A percentile compares a stretch with the other conserved stretches of the same genome.
phyloP scores from a whole-genome alignment of 2,113 vertebrate genomes.

The Lycocorax pyrrhopterus region DNA sequence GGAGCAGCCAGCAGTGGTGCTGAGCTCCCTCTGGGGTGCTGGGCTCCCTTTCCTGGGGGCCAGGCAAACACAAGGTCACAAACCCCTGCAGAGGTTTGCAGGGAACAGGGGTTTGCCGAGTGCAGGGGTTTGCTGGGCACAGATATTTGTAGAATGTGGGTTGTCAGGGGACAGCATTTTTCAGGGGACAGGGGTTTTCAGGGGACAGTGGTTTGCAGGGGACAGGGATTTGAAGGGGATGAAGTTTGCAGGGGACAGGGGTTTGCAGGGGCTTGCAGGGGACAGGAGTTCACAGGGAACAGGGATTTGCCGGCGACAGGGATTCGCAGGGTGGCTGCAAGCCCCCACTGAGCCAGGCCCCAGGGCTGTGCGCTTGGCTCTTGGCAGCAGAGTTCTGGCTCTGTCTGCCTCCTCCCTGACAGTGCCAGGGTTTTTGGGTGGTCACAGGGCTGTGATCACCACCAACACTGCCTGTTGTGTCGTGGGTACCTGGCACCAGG shows the following conservation, averaged over 20 bases:
- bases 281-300: background rate
- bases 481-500: background rate
- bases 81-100: background rate
- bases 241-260: rapidly evolving
- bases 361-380: background rate
- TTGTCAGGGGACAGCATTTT: background rate
- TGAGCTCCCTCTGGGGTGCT: background rate
- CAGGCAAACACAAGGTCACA: background rate
- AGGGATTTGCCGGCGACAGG: background rate
- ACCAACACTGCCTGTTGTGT: background rate
- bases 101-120: background rate
- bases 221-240: rapidly evolving
- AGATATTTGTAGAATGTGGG: background rate
- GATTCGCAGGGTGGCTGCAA: background rate
- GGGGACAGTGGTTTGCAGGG: background rate
- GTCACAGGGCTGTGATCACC: background rate
- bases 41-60: background rate
- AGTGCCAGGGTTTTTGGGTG: background rate
- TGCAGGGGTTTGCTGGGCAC: background rate
- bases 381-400: background rate
- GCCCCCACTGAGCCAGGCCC: background rate
- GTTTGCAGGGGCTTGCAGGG: background rate
- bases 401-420: background rate
- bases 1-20: background rate
- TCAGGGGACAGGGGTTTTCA: background rate